These are phyloP conservation scores for Sinodicranocentrus sp. DNA, from an alignment of 2,888 invertebrate genomes.

Conservation along the genomic window DNA sequence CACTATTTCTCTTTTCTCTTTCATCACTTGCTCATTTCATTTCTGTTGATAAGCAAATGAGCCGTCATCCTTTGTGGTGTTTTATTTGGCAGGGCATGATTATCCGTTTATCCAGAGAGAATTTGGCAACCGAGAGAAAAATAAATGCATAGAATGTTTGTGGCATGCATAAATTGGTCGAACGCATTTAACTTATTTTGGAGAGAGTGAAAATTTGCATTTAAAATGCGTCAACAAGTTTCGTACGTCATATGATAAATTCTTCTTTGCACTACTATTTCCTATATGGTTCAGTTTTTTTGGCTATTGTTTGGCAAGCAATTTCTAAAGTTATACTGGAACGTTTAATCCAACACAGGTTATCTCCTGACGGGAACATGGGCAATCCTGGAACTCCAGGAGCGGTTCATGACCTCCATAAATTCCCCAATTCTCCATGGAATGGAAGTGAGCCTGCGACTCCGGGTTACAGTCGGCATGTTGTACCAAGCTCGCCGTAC, in stretches of 20 bases:
- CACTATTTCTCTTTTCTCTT: neutral
- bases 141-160: no score
- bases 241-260: neutral
- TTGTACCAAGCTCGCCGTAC: constrained; percentile 60
- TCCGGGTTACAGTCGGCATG: constrained; percentile 46
- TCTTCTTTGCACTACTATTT: no score
- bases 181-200: neutral
- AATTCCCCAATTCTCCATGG: constrained; percentile 62
- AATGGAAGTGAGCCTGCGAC: constrained; percentile 66
- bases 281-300: no score
- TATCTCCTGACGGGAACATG: constrained; percentile 57
- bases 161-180: no score
- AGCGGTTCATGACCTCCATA: constrained; percentile 50
- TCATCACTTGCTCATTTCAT: no score
- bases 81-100: no score
- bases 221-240: neutral
- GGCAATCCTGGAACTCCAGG: constrained; percentile 65
- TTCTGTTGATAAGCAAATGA: no score
- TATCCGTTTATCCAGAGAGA: no score
- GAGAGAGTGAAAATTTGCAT: neutral
- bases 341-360: constrained; percentile 17
- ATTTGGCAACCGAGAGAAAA: no score
- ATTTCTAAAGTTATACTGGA: neutral
- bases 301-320: no score
- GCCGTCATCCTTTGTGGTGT: no score